phyloP scores from a whole-genome alignment of 2,888 invertebrate species.

The Cabera pusaria region DNA sequence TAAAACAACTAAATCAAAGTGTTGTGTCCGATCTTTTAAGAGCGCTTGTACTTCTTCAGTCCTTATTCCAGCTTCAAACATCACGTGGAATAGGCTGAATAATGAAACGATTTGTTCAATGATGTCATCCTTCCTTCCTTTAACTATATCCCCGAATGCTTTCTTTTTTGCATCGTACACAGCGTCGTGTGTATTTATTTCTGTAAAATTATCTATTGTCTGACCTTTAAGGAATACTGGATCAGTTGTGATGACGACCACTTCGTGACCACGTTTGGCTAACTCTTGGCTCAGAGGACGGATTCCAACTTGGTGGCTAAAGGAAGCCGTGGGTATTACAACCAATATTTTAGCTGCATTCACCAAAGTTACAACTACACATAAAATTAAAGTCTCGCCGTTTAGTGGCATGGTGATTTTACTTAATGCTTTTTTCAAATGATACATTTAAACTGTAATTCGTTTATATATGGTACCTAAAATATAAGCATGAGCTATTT shows the following conservation, averaged over 20 bases:
- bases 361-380: no score
- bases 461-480: no score
- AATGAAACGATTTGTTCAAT: neutral
- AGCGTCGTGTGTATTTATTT: neutral
- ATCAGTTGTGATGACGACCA: constrained; percentile 4
- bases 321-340: constrained; percentile 4
- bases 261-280: constrained; percentile 9
- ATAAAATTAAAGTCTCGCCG: no score
- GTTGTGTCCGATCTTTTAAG: neutral
- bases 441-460: no score
- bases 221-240: neutral
- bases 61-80: neutral
- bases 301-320: constrained; percentile 7
- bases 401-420: no score
- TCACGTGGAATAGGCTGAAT: neutral
- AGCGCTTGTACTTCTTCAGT: neutral
- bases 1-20: constrained; percentile 42
- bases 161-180: neutral
- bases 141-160: neutral
- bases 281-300: no score
- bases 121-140: neutral
- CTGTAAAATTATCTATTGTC: neutral
- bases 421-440: no score
- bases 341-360: constrained; percentile 3
- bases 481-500: no score